phyloP scores from a whole-genome alignment of 2,113 vertebrate species.

The Siniperca knerii region DNA sequence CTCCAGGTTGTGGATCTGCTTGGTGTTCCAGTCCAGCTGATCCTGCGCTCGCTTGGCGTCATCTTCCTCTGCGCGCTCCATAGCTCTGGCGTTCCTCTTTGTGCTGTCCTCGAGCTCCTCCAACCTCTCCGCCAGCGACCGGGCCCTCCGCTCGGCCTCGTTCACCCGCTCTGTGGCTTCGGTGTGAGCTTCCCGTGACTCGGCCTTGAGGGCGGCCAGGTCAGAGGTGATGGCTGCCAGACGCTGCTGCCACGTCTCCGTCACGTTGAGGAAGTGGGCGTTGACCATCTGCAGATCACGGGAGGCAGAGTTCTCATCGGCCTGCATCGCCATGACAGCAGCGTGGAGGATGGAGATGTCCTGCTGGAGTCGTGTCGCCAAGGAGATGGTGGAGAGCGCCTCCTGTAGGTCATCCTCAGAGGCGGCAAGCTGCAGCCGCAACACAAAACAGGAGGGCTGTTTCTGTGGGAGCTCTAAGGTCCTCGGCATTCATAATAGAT shows the following conservation, averaged over 20 bases:
- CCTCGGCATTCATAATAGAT: conserved; percentile 27
- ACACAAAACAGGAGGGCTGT: conserved; percentile 90
- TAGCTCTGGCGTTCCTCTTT: conserved; percentile 87
- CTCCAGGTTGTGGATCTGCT: conserved; percentile 84
- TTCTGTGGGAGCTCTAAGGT: conserved; percentile 67
- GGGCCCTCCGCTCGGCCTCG: conserved; percentile 86
- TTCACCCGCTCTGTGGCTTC: conserved; percentile 88
- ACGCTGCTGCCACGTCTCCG: conserved; percentile 86
- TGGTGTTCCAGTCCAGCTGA: conserved; percentile 85
- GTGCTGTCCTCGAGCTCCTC: conserved; percentile 93
- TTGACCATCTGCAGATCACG: conserved; percentile 85
- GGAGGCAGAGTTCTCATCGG: conserved; percentile 83
- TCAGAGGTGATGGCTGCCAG: conserved; percentile 83
- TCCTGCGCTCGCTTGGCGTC: conserved; percentile 81
- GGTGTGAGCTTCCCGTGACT: conserved; percentile 86
- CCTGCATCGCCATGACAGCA: conserved; percentile 82
- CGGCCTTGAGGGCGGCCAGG: conserved; percentile 84
- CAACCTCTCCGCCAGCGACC: conserved; percentile 85
- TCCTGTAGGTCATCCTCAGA: conserved; percentile 87
- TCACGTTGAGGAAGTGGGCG: conserved; percentile 87
- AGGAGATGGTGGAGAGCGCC: conserved; percentile 82
- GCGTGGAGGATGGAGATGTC: conserved; percentile 86
- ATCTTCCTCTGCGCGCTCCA: conserved; percentile 92
- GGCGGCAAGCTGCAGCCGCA: conserved; percentile 93
- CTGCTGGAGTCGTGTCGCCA: conserved; percentile 85